Evolutionary conservation across 2,113 vertebrate species (phyloP).

Genomic region (Charadrius vociferus): DNA sequence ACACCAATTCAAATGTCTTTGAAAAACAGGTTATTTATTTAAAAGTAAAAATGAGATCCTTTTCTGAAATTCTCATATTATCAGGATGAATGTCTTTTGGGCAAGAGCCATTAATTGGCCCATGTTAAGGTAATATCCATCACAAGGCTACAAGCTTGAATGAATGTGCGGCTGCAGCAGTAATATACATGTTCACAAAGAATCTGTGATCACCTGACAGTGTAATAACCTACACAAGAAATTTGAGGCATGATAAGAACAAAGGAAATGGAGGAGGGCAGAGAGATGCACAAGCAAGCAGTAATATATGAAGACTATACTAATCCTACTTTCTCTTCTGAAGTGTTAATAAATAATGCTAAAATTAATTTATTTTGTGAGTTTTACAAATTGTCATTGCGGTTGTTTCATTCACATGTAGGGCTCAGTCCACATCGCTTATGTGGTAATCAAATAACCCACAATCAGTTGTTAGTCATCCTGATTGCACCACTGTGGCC

Average conservation of each 20-base stretch:
- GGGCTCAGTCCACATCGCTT: background rate
- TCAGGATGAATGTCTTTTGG: background rate
- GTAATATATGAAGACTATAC: background rate
- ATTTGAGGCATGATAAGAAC: background rate
- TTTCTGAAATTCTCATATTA: background rate
- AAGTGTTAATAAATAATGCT: background rate
- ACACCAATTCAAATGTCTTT: background rate
- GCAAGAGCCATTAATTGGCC: background rate
- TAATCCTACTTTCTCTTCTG: background rate
- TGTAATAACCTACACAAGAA: background rate
- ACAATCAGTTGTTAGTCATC: conserved; percentile 11
- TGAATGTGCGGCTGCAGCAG: background rate
- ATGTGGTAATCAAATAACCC: background rate
- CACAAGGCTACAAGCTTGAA: background rate
- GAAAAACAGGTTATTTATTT: background rate
- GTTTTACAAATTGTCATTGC: background rate
- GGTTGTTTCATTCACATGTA: background rate
- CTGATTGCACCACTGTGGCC: conserved; percentile 12
- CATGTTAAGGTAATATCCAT: background rate
- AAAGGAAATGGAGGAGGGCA: background rate
- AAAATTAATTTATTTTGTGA: background rate
- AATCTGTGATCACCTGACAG: background rate
- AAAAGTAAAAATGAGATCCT: background rate
- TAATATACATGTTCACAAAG: background rate
- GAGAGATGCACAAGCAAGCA: background rate